Evolutionary conservation across 1,140 invertebrate species (phyloP).

Genomic region (Drosophila chauvacae): DNA sequence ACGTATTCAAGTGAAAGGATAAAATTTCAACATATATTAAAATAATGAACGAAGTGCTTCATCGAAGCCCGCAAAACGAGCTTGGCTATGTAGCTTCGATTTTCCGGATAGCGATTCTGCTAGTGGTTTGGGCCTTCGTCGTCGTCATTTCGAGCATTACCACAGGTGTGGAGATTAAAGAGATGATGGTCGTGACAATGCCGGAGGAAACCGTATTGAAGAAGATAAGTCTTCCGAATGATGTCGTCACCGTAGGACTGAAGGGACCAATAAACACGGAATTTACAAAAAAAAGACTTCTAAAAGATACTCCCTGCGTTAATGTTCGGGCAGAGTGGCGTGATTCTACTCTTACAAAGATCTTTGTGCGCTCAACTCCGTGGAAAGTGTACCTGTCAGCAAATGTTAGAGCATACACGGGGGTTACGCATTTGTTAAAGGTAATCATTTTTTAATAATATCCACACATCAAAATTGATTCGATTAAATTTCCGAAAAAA

Average conservation of each 20-base stretch:
- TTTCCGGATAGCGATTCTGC: background rate
- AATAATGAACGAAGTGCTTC: background rate
- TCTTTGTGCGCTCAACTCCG: background rate
- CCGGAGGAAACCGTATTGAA: background rate
- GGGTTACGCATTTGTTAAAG: background rate
- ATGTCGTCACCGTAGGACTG: background rate
- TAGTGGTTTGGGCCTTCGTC: background rate
- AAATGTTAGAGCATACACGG: background rate
- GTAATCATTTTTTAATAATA: background rate
- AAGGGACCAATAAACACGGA: background rate
- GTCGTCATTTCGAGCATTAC: too few relatives aligned
- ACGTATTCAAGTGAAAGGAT: background rate
- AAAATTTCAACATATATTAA: too few relatives aligned
- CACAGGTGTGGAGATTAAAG: accelerated
- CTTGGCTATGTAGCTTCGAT: too few relatives aligned
- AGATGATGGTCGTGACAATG: background rate
- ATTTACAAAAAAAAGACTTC: background rate
- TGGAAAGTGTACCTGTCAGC: background rate
- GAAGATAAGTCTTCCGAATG: background rate
- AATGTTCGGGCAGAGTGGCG: conserved; percentile 8
- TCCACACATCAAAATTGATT: too few relatives aligned
- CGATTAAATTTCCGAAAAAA: too few relatives aligned
- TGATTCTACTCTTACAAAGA: background rate
- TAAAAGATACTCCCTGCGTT: background rate
- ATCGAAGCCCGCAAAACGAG: too few relatives aligned